Conservation (phyloP, 2,888 invertebrate genomes). For the Apamea sordens region DNA sequence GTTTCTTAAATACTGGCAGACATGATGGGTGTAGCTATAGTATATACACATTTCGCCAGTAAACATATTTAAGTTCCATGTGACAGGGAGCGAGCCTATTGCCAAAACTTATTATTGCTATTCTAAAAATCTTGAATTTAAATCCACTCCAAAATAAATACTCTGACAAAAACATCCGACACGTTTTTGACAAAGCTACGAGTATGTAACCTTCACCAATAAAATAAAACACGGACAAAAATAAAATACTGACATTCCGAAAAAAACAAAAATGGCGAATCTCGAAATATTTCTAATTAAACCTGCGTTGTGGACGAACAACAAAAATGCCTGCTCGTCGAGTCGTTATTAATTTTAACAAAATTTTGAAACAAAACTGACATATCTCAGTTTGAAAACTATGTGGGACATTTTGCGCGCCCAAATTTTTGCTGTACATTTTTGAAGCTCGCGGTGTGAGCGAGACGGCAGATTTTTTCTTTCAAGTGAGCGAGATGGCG, state of each 20-base stretch:
- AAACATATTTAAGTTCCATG: background rate
- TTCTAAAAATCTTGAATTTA: background rate
- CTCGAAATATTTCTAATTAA: constrained; percentile 89
- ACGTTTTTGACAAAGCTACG: constrained; percentile 50
- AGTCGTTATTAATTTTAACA: constrained; percentile 86
- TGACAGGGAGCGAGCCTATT: background rate
- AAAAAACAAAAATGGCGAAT: constrained; percentile 77
- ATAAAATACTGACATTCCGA: constrained; percentile 37
- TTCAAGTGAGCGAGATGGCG: constrained; percentile 59
- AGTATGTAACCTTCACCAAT: constrained; percentile 60
- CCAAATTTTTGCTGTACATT: constrained; percentile 81
- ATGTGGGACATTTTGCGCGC: constrained; percentile 83
- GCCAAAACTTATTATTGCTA: background rate
- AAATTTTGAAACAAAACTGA: constrained; percentile 88
- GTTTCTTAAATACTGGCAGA: too few species aligned
- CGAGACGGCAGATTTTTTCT: constrained; percentile 61
- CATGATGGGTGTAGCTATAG: background rate
- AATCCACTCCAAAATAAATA: background rate
- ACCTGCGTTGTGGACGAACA: constrained; percentile 73
- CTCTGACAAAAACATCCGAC: constrained; percentile 35
- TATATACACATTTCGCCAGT: background rate
- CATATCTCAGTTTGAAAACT: constrained; percentile 86
- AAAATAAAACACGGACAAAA: constrained; percentile 55
- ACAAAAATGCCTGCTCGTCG: constrained; percentile 79
- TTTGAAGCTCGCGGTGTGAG: constrained; percentile 71